Evolutionary conservation across 2,888 invertebrate species (phyloP).

Genomic region (Epinotia brunnichana): DNA sequence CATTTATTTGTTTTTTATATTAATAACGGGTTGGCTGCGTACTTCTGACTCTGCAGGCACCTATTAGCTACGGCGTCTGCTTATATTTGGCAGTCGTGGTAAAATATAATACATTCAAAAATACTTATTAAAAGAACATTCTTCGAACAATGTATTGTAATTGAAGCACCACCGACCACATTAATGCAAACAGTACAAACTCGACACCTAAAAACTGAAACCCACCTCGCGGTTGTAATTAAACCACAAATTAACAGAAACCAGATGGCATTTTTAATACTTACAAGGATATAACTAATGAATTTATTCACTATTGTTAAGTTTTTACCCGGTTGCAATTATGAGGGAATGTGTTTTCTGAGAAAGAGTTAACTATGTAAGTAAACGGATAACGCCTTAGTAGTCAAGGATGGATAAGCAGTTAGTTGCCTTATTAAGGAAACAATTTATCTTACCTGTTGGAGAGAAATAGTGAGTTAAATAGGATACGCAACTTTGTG

Average conservation of each 20-base stretch:
- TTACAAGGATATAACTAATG: constrained; percentile 49
- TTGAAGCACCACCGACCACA: constrained; percentile 19
- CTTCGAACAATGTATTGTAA: constrained; percentile 7
- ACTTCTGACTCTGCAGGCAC: no score
- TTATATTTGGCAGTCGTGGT: no score
- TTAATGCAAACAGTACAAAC: constrained; percentile 1
- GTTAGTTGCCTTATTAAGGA: constrained; percentile 21
- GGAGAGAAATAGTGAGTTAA: constrained; percentile 3
- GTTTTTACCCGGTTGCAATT: constrained; percentile 45
- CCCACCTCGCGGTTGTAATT: constrained; percentile 2
- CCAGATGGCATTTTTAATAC: constrained; percentile 55
- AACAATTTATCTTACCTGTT: constrained; percentile 19
- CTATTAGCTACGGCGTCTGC: no score
- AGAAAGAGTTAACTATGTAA: constrained; percentile 15
- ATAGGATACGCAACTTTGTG: constrained; percentile 13
- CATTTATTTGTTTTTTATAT: no score
- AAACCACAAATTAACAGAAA: constrained; percentile 25
- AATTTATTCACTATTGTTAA: constrained; percentile 47
- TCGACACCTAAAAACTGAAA: constrained; percentile 11
- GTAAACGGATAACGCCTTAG: constrained; percentile 5
- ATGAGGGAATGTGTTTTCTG: constrained; percentile 25
- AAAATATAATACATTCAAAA: no score
- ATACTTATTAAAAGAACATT: no score
- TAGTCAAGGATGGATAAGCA: constrained; percentile 2
- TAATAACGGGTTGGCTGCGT: no score